Conservation (phyloP, 2,888 invertebrate species). For the Plusia festucae region DNA sequence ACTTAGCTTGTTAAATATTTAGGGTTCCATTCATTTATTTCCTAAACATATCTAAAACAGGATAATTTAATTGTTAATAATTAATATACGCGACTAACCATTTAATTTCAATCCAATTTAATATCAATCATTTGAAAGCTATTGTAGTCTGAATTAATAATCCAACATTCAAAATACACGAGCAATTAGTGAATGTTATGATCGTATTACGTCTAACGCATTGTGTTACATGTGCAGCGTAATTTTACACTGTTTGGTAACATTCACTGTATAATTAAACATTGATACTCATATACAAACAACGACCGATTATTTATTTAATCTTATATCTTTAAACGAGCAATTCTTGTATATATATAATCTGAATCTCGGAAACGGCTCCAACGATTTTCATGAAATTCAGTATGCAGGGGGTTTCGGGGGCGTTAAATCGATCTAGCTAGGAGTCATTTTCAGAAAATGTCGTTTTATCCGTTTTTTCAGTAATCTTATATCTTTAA, state of each 20-base stretch:
- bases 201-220: slow-evolving; percentile 16
- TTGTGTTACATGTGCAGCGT: slow-evolving; percentile 15
- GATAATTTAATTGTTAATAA: no score
- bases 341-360: no score
- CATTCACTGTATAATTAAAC: slow-evolving; percentile 31
- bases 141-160: neutral
- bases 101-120: neutral
- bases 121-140: neutral
- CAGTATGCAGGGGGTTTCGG: no score
- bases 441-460: no score
- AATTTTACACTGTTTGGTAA: slow-evolving; percentile 16
- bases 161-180: neutral
- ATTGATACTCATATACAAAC: slow-evolving; percentile 29
- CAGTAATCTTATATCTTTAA: no score
- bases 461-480: no score
- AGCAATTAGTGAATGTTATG: slow-evolving; percentile 6
- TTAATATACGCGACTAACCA: no score
- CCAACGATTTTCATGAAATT: no score
- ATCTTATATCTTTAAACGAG: no score
- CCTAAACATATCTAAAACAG: no score
- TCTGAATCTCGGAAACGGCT: no score
- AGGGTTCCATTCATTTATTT: neutral
- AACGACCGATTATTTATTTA: slow-evolving; percentile 18
- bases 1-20: neutral
- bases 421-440: no score